Percentiles rank a stretch among this genome's conserved stretches.
Conservation (phyloP, 1,140 invertebrate species). For the Drosophila kikkawai region DNA sequence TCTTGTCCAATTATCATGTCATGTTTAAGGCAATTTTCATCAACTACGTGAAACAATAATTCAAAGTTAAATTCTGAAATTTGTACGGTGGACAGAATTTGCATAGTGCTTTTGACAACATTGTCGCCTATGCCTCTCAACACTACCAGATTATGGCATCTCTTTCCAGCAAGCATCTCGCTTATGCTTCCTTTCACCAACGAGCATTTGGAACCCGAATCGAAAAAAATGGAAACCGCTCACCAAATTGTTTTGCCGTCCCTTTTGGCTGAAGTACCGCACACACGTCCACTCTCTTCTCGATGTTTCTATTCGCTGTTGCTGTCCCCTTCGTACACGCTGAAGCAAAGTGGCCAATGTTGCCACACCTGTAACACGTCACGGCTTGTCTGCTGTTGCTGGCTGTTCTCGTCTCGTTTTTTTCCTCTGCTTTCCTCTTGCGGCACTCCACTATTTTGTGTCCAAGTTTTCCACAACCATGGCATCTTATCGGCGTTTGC, state of each 20-base stretch:
- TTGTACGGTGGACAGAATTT: not conserved
- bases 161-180: too few relatives aligned
- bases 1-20: not conserved
- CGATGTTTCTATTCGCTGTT: not conserved
- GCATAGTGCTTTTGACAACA: not conserved
- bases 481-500: not conserved
- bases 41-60: not conserved
- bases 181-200: too few relatives aligned
- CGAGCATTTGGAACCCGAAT: too few relatives aligned
- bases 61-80: not conserved
- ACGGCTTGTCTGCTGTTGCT: constrained; percentile 1
- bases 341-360: constrained; percentile 6
- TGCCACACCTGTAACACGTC: constrained; percentile 7
- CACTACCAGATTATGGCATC: too few relatives aligned
- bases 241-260: constrained; percentile 2
- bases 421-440: constrained; percentile 1
- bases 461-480: too few relatives aligned
- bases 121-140: not conserved
- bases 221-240: not conserved
- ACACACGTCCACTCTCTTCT: constrained; percentile 3
- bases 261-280: constrained; percentile 1
- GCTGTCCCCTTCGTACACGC: not conserved
- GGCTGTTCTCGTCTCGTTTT: constrained; percentile 1
- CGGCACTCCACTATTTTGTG: too few relatives aligned
- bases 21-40: not conserved